A percentile compares a stretch with the other conserved stretches of the same genome.
Evolutionary conservation across 2,888 invertebrate genomes (phyloP).

Genomic region (Yponomeuta malinellus): DNA sequence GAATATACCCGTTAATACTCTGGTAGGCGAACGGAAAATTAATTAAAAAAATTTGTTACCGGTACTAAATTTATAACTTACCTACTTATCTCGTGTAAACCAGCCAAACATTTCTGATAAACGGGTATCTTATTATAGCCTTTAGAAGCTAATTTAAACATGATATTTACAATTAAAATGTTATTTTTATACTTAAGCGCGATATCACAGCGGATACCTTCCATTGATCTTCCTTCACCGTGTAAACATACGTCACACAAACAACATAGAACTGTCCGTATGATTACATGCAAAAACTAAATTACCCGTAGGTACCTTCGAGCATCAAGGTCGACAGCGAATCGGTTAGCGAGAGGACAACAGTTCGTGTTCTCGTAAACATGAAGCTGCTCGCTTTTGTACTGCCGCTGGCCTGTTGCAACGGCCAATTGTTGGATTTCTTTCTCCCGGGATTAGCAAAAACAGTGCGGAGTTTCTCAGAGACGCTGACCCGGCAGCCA

Average conservation of each 20-base stretch:
- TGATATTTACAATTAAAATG: not conserved
- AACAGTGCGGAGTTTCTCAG: not conserved
- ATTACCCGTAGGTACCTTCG: not conserved
- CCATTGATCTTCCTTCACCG: not conserved
- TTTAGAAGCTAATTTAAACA: no score
- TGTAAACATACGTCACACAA: not conserved
- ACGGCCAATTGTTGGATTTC: constrained; percentile 3
- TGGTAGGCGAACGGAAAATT: no score
- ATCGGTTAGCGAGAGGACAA: not conserved
- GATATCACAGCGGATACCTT: not conserved
- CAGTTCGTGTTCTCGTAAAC: not conserved
- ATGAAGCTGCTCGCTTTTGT: constrained; percentile 1
- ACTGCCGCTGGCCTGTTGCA: not conserved
- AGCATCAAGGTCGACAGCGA: not conserved
- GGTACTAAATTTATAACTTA: no score
- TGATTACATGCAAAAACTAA: not conserved
- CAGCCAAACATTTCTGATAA: no score
- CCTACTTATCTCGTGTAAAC: no score
- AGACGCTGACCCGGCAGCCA: not conserved
- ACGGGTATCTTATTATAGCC: no score
- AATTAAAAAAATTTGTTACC: no score
- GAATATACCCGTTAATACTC: no score
- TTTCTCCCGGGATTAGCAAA: not conserved
- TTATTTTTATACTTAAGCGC: not conserved
- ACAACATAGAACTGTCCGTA: not conserved